phyloP scores from a whole-genome alignment of 23 tunicate species.

The Trididemnum nubilum region DNA sequence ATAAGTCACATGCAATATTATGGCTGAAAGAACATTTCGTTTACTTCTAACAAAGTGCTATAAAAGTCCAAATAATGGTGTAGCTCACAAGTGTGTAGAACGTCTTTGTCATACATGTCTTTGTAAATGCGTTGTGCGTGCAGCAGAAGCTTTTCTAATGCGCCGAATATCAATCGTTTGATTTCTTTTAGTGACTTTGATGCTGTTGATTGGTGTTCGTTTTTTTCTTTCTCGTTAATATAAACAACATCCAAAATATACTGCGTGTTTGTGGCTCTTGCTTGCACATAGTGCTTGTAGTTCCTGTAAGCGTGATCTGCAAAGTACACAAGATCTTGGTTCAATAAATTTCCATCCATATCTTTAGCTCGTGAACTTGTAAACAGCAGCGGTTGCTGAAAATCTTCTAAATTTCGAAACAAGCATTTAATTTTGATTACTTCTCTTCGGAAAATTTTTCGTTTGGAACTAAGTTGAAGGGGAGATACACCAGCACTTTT shows the following conservation, averaged over 20 bases:
- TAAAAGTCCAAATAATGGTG: no score
- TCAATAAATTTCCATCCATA: not conserved
- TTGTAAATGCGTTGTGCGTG: no score
- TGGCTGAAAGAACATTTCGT: no score
- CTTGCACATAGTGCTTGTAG: not conserved
- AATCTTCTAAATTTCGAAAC: not conserved
- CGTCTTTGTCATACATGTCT: no score
- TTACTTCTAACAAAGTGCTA: no score
- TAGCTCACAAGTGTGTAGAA: no score
- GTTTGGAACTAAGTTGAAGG: no score
- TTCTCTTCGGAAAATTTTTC: no score
- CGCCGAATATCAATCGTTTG: not conserved
- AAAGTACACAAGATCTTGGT: not conserved
- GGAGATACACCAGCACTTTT: not conserved
- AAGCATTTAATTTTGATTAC: no score
- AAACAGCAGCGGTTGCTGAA: not conserved
- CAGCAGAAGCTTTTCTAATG: not conserved
- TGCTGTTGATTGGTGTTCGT: not conserved
- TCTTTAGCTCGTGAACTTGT: not conserved
- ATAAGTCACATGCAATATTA: no score
- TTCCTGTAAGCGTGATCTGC: not conserved
- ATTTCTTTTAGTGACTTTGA: not conserved
- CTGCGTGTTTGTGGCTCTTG: not conserved
- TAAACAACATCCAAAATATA: not conserved
- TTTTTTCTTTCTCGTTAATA: not conserved